phyloP scores from a whole-genome alignment of 2,888 invertebrate genomes.

The Spicauda simplicius region DNA sequence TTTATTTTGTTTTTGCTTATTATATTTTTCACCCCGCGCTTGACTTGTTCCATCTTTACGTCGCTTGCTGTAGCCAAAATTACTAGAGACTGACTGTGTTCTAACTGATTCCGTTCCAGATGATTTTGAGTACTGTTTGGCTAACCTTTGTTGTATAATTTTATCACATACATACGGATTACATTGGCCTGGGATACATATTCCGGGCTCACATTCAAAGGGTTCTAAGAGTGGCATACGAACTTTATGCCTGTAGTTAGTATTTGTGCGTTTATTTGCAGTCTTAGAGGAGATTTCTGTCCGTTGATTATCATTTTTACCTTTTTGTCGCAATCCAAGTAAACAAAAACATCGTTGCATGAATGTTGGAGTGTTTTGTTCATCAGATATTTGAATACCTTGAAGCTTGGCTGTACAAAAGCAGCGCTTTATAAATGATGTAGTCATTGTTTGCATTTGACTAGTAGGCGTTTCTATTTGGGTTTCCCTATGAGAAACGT shows the following conservation, averaged over 20 bases:
- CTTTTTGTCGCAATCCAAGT: slow-evolving; percentile 8
- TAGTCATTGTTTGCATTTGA: slow-evolving; percentile 6
- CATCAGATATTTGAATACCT: neutral
- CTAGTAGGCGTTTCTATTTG: neutral
- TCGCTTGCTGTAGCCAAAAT: slow-evolving; percentile 35
- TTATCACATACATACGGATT: slow-evolving; percentile 51
- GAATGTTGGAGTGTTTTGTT: neutral
- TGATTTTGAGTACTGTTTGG: slow-evolving; percentile 39
- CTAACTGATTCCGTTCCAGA: slow-evolving; percentile 38
- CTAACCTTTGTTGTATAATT: slow-evolving; percentile 49
- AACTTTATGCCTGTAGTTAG: slow-evolving; percentile 13
- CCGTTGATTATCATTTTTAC: slow-evolving; percentile 14
- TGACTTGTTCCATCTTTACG: slow-evolving; percentile 35
- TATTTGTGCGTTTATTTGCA: slow-evolving; percentile 25
- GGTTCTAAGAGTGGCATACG: slow-evolving; percentile 40
- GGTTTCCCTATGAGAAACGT: neutral
- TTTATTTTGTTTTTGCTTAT: slow-evolving; percentile 8
- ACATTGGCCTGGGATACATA: slow-evolving; percentile 55
- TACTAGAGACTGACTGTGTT: slow-evolving; percentile 43
- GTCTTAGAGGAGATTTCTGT: slow-evolving; percentile 7
- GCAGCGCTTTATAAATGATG: slow-evolving; percentile 7
- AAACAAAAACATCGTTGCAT: slow-evolving; percentile 13
- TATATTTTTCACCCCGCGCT: slow-evolving; percentile 13
- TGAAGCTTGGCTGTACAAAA: slow-evolving; percentile 20
- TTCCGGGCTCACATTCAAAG: slow-evolving; percentile 56